A percentile compares a stretch with the other conserved stretches of the same genome.
These are phyloP conservation scores for human (Homo sapiens) DNA, from an alignment of 2,113 vertebrate species.

Conservation along the genomic window DNA sequence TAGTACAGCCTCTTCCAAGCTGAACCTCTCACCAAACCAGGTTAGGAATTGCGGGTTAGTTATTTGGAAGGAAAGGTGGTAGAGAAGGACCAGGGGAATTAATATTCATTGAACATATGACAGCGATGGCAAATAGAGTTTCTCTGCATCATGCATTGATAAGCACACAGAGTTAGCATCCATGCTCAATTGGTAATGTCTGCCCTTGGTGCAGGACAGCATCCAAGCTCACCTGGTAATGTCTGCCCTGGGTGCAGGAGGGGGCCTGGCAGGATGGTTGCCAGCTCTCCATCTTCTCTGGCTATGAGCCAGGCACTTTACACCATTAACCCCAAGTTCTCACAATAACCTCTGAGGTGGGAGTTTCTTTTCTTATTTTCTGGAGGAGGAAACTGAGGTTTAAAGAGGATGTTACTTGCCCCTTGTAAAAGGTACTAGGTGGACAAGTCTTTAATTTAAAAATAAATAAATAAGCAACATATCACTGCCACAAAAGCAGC, in stretches of 20 bases:
- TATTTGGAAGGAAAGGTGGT: neutral
- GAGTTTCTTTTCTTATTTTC: neutral
- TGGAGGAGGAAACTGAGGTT: neutral
- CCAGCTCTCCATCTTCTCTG: neutral
- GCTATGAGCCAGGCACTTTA: neutral
- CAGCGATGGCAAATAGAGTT: neutral
- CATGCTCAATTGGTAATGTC: neutral
- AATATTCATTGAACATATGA: neutral
- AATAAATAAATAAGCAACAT: neutral
- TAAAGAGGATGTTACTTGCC: neutral
- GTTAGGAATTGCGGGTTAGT: neutral
- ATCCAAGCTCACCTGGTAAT: neutral
- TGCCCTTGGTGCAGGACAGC: neutral
- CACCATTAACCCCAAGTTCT: neutral
- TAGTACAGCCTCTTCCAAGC: neutral
- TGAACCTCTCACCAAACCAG: neutral
- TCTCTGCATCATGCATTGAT: neutral
- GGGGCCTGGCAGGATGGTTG: neutral
- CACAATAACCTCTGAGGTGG: neutral
- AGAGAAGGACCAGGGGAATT: neutral
- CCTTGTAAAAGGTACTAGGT: neutral
- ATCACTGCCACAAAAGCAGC: neutral
- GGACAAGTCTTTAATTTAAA: neutral
- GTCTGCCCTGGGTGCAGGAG: neutral
- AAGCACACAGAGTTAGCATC: neutral